Base-by-base conservation (phyloP, 2,113 vertebrate species). In the Corythornis vintsioides region DNA sequence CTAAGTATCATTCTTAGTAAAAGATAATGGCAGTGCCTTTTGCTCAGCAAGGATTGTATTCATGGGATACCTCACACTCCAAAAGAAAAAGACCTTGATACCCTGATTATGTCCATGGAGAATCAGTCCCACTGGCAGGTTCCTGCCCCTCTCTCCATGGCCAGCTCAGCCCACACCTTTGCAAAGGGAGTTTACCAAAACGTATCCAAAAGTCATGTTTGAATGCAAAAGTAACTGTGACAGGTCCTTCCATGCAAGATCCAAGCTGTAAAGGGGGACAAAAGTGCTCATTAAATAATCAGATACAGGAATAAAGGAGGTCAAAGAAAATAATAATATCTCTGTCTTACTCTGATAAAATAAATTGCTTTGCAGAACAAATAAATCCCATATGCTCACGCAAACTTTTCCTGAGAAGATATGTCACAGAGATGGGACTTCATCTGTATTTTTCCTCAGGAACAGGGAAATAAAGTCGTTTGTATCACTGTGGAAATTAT, bases 101-200 rank as follows among this genome's bases (percentile, higher is more conserved):
- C 16, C 69, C 1, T 29, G 66, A 45, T 8, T 4, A 0, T 8
- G 14, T 35, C 59, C n/a, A 0, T 15, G 53, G 59, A 57, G 33
- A 48, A 21, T 29, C 28, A 48, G 5, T 22, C 59, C 57, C 67
- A 7, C 19, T 3, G 4, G 29, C 8, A 74, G 1, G 8, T 33
- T 63, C n/a, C 7, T 56, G 47, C 22, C 42, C 29, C 45, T 67
- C 43, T 81, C 67, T 83, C 45, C 53, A 3, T 8, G 85, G 29
- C 50, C 45, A 15, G 11, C 29, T 56, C 69, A 50, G 13, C 22
- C 45, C 40, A 38, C 43, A n/a, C 12, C 29, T 60, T 61, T 81
- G 35, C 48, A 78, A 21, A 72, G 48, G 61, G 25, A 57, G 16
- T 15, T 86, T 21, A 47, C 26, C 80, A 48, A 77, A 74, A 11